These are phyloP conservation scores for Heliconius melpomene DNA, from an alignment of 1,140 invertebrate species.

Conservation along the genomic window DNA sequence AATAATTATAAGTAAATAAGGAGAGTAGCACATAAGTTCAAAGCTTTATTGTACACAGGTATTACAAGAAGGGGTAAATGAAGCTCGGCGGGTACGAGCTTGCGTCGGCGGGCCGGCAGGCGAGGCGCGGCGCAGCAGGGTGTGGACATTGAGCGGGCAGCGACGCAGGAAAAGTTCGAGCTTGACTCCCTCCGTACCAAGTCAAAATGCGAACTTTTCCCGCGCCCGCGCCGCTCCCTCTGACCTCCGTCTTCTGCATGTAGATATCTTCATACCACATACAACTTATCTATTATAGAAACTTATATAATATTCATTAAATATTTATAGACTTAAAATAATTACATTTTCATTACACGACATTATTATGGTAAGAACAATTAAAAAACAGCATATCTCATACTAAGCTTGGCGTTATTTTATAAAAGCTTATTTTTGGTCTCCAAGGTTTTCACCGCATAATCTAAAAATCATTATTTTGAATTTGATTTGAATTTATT, in stretches of 20 bases:
- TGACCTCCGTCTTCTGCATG: neutral
- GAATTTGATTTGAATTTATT: too few relatives aligned
- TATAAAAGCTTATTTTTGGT: neutral
- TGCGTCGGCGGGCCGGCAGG: neutral
- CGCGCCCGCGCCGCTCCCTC: constrained; percentile 42
- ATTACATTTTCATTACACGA: neutral
- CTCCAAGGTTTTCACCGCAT: too few relatives aligned
- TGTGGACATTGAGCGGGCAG: constrained; percentile 28
- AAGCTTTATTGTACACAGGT: too few relatives aligned
- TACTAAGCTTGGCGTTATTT: neutral
- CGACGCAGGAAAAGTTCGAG: constrained; percentile 65
- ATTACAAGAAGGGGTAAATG: neutral
- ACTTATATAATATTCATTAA: neutral
- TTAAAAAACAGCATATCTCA: neutral
- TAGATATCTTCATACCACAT: neutral
- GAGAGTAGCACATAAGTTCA: neutral
- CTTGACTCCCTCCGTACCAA: constrained; percentile 50
- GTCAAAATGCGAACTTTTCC: constrained; percentile 61
- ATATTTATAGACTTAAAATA: too few relatives aligned
- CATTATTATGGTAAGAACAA: neutral
- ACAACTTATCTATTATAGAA: neutral
- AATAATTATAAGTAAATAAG: neutral
- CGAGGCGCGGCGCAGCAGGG: neutral
- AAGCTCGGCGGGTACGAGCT: neutral
- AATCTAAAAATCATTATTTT: too few relatives aligned